A percentile compares a stretch with the other conserved stretches of the same genome.
Evolutionary conservation across 1,140 invertebrate genomes (phyloP).

Genomic region (Oreohelix idahoensis): DNA sequence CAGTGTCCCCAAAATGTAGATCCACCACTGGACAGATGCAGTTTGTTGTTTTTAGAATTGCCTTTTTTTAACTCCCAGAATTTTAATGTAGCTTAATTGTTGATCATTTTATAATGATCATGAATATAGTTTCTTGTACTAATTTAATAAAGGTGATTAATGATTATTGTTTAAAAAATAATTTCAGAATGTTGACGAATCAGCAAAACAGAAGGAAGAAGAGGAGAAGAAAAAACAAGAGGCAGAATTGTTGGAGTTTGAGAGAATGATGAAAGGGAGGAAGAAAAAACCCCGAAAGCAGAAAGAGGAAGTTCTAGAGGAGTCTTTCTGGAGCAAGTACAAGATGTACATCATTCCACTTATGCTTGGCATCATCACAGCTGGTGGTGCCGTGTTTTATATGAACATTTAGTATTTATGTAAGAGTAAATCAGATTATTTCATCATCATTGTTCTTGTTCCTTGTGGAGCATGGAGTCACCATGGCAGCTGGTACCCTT

Average conservation of each 20-base stretch:
- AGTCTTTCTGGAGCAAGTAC: constrained; percentile 42
- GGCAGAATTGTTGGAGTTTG: constrained; percentile 66
- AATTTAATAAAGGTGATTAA: too few relatives aligned
- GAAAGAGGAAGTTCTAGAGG: constrained; percentile 46
- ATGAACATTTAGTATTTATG: neutral
- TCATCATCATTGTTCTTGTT: too few relatives aligned
- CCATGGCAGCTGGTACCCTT: too few relatives aligned
- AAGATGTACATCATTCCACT: constrained; percentile 8
- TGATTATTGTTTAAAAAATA: too few relatives aligned
- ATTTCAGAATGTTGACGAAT: constrained; percentile 54
- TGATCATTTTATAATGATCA: too few relatives aligned
- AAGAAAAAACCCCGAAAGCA: constrained; percentile 61
- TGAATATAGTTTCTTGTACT: too few relatives aligned
- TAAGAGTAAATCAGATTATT: neutral
- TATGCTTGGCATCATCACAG: neutral
- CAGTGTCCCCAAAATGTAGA: too few relatives aligned
- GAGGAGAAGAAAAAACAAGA: constrained; percentile 62
- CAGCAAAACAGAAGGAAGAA: constrained; percentile 55
- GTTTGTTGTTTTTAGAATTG: too few relatives aligned
- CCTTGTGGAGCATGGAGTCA: too few relatives aligned
- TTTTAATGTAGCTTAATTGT: too few relatives aligned
- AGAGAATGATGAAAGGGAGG: constrained; percentile 62
- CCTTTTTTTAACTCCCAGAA: too few relatives aligned
- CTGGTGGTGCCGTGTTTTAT: neutral
- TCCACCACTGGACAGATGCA: too few relatives aligned